phyloP scores from a whole-genome alignment of 2,888 invertebrate species.

The Azorinus chamasolen region DNA sequence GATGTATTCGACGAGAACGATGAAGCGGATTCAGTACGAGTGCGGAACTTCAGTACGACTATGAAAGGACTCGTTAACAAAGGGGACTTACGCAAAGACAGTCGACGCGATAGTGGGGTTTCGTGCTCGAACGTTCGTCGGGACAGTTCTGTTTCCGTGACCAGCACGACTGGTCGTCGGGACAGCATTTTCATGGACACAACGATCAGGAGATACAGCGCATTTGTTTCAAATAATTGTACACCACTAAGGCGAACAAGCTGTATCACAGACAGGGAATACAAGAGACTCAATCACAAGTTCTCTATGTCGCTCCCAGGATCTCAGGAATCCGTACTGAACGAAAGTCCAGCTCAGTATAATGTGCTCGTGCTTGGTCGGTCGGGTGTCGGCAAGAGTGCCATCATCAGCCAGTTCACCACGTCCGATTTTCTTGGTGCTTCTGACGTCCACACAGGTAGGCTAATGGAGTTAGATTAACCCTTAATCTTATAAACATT shows the following conservation, averaged over 20 bases:
- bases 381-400: slow-evolving; percentile 90
- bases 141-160: slow-evolving; percentile 32
- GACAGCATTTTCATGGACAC: slow-evolving; percentile 47
- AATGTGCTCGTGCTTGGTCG: slow-evolving; percentile 90
- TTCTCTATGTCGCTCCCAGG: slow-evolving; percentile 28
- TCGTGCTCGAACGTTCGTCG: slow-evolving; percentile 40
- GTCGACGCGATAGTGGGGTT: slow-evolving; percentile 51
- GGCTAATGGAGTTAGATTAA: background rate
- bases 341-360: slow-evolving; percentile 85
- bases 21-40: slow-evolving; percentile 85
- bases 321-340: slow-evolving; percentile 59
- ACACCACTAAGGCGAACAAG: slow-evolving; percentile 52
- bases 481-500: too few relatives aligned
- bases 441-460: slow-evolving; percentile 59
- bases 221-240: slow-evolving; percentile 29
- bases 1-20: slow-evolving; percentile 22
- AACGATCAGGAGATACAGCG: slow-evolving; percentile 32
- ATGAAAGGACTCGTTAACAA: slow-evolving; percentile 96
- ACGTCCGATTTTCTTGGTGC: slow-evolving; percentile 89
- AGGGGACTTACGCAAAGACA: slow-evolving; percentile 89
- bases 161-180: slow-evolving; percentile 23
- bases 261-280: slow-evolving; percentile 54
- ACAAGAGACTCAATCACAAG: slow-evolving; percentile 40
- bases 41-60: slow-evolving; percentile 97
- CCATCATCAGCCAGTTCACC: slow-evolving; percentile 90